Percentiles rank a stretch among this genome's conserved stretches.
Evolutionary conservation across 2,113 vertebrate species (phyloP).

Genomic region (Asarcornis scutulata): DNA sequence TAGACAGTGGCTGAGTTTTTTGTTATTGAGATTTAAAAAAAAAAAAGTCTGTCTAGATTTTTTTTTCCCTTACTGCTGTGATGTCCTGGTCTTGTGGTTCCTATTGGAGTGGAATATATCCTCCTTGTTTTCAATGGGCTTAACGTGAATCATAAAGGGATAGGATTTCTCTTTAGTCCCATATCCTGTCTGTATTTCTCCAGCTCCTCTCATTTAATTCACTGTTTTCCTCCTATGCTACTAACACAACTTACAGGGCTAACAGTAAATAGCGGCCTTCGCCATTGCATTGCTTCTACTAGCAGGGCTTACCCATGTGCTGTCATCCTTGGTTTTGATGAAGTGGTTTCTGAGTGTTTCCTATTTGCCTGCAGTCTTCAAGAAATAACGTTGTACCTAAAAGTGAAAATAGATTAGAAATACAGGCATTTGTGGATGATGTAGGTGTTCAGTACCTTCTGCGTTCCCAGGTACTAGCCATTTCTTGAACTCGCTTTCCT

Average conservation of each 20-base stretch:
- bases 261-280: background rate
- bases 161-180: background rate
- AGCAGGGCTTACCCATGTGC: fast-evolving
- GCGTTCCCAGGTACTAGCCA: background rate
- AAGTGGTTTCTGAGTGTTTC: background rate
- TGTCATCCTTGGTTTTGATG: fast-evolving
- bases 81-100: background rate
- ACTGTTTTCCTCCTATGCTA: background rate
- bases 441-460: background rate
- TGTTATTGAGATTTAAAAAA: background rate
- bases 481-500: background rate
- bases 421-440: fast-evolving
- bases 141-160: background rate
- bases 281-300: background rate
- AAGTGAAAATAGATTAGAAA: background rate
- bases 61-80: background rate
- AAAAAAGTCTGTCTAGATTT: background rate
- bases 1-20: constrained; percentile 7
- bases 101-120: background rate
- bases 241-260: background rate
- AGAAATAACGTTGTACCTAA: background rate
- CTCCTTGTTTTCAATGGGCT: background rate
- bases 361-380: background rate
- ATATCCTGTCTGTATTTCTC: background rate
- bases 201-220: background rate